phyloP scores from a whole-genome alignment of 2,888 invertebrate genomes.

The Emmelina monodactyla region DNA sequence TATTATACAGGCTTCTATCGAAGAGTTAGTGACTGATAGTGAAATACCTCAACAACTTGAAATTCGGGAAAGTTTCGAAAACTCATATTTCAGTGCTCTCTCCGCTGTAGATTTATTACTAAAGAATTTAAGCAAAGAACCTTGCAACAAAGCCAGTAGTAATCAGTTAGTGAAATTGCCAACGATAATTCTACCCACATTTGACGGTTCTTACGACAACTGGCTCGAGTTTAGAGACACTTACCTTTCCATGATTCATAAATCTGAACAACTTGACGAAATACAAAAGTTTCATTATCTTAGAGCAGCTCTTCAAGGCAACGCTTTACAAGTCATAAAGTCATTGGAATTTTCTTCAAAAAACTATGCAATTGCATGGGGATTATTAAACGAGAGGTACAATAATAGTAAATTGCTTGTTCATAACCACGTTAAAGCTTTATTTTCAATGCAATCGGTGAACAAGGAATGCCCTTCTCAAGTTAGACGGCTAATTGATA shows the following conservation, averaged over 20 bases:
- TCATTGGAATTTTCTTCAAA: constrained; percentile 12
- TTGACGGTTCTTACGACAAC: constrained; percentile 8
- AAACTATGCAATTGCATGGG: constrained; percentile 13
- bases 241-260: constrained; percentile 10
- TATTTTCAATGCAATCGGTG: constrained; percentile 5
- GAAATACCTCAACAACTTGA: constrained; percentile 3
- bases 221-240: constrained; percentile 11
- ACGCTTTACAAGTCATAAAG: constrained; percentile 11
- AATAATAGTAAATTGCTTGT: constrained; percentile 11
- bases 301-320: constrained; percentile 9
- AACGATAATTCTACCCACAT: constrained; percentile 4
- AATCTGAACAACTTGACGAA: constrained; percentile 3
- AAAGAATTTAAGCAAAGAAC: constrained; percentile 1
- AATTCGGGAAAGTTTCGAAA: constrained; percentile 4
- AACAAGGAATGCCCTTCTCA: constrained; percentile 4
- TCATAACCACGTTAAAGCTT: constrained; percentile 11
- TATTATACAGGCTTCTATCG: neutral
- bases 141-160: constrained; percentile 4
- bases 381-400: constrained; percentile 10
- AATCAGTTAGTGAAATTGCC: constrained; percentile 5
- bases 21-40: constrained; percentile 1
- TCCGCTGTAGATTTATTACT: neutral
- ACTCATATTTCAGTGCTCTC: constrained; percentile 1
- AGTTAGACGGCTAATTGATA: constrained; percentile 7
- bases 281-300: constrained; percentile 14